Base-by-base conservation (phyloP, 2,888 invertebrate genomes). In the Ceramica pisi region DNA sequence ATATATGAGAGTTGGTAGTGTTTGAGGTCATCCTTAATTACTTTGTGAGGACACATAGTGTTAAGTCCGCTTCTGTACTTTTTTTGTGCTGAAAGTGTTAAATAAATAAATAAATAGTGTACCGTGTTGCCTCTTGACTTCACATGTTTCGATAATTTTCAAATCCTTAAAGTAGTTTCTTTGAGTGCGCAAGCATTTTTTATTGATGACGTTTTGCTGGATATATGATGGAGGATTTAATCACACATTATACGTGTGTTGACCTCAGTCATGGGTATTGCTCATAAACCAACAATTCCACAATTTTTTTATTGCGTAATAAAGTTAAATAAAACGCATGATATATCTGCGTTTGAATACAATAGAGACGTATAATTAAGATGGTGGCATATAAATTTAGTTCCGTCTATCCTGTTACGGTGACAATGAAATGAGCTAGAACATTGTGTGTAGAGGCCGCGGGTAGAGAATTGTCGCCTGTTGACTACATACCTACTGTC, bases 351-450 rank as follows among this genome's bases (percentile, higher is more conserved):
- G 71, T 80, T 80, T 66, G 51, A 75, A 78, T 75, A 75, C 51
- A 56, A 48, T 46, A 62, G 41, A 31, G 51, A 16, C 68, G 26
- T 67, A 64, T 77, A 76, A 84, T 79, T 81, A 77, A 73, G 81
- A 82, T 73, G 83, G 81, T 76, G 67, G 78, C 71, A 74, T 63
- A 82, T 77, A 84, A 86, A 86, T 84, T 82, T 85, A 85, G 83
- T 86, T 80, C 84, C 76, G 80, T 79, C 71, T 72, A 69, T 70
- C 51, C 72, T 76, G 53, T 75, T 71, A 72, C 56, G 71, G 60
- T 68, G 85, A 72, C 84, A 81, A 83, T 83, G 84, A 87, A 89
- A 86, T 88, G 87, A 87, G 83, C 85, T 87, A 86, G 85, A 86
- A 88, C 86, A 88, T 89, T 86, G 85, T 84, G 80, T 68, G 69